Conservation (phyloP, 2,888 invertebrate genomes). For the Scaptomyza cyrtandrae region DNA sequence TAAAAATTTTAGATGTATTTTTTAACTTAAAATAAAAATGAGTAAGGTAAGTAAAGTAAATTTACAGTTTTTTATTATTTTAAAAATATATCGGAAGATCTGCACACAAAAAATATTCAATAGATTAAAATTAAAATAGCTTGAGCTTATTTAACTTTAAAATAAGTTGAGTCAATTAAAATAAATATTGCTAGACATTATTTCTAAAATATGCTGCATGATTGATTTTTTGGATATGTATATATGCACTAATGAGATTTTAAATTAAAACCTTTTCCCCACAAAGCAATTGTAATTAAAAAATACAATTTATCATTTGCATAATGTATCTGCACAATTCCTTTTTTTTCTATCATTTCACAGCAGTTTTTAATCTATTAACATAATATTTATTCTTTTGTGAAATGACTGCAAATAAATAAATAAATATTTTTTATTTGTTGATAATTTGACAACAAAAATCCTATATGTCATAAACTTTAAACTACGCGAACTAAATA, state of each 20-base stretch:
- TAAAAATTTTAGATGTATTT: too few species aligned
- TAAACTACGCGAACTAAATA: constrained; percentile 30
- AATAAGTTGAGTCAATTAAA: too few species aligned
- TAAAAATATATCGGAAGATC: too few species aligned
- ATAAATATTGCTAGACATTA: too few species aligned
- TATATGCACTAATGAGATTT: not conserved
- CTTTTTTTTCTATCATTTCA: not conserved
- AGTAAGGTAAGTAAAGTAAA: too few species aligned
- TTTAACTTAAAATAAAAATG: too few species aligned
- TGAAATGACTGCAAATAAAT: not conserved
- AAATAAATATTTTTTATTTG: constrained; percentile 6
- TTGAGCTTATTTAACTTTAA: too few species aligned
- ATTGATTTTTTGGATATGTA: too few species aligned
- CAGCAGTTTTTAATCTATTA: not conserved
- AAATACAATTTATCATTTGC: constrained; percentile 2
- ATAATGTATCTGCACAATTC: not conserved
- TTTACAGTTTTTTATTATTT: too few species aligned
- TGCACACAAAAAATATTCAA: too few species aligned
- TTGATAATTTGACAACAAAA: constrained; percentile 1
- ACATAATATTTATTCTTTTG: constrained; percentile 15
- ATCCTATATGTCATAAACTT: constrained; percentile 16
- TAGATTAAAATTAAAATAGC: too few species aligned
- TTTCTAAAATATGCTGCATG: too few species aligned
- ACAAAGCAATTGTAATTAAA: not conserved
- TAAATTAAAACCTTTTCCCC: not conserved